Conservation (phyloP, 2,113 vertebrate species). For the Tylochromis polylepis region DNA sequence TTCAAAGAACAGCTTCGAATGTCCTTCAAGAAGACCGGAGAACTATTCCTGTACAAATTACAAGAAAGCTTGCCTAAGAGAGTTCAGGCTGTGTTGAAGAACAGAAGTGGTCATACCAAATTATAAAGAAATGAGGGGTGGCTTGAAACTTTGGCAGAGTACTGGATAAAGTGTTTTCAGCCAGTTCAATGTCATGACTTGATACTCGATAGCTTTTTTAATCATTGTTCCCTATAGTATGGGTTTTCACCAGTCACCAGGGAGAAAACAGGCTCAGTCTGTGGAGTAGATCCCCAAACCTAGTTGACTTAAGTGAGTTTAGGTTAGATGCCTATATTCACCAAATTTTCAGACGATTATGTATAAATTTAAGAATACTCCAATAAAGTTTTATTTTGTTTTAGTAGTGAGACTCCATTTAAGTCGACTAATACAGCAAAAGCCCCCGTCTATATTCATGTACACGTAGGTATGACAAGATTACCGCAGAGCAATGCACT, state of each 20-base stretch:
- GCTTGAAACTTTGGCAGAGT: rapidly evolving
- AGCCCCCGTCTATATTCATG: not conserved
- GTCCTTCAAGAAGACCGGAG: no score
- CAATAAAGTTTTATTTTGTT: not conserved
- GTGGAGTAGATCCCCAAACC: not conserved
- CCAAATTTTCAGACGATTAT: not conserved
- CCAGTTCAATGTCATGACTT: not conserved
- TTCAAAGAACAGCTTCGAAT: not conserved
- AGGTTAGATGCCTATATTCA: not conserved
- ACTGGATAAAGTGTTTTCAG: not conserved
- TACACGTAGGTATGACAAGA: not conserved
- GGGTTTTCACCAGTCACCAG: not conserved
- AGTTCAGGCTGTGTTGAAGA: not conserved
- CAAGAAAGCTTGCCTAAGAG: no score
- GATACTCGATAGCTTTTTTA: not conserved
- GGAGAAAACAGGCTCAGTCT: not conserved
- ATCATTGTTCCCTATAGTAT: not conserved
- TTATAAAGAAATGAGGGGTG: not conserved
- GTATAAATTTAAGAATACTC: not conserved
- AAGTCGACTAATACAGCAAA: not conserved
- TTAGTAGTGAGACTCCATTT: not conserved
- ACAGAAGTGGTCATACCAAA: not conserved
- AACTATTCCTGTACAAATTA: no score
- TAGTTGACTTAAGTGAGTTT: not conserved
- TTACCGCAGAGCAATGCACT: not conserved